Evolutionary conservation across 2,888 invertebrate genomes (phyloP).

Genomic region (Macrosoma leucophasiata): DNA sequence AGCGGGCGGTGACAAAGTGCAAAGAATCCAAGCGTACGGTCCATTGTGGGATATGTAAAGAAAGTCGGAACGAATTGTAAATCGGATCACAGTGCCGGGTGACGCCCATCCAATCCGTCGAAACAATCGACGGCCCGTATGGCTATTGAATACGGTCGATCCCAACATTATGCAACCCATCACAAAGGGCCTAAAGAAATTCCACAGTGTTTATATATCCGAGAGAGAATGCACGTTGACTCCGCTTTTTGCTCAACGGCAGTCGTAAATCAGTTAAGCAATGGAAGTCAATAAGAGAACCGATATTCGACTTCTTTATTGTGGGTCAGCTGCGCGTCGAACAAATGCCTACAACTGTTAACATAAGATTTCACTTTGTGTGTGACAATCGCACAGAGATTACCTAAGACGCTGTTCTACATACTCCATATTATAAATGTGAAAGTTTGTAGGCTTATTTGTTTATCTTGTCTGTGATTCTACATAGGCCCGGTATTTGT

Average conservation of each 20-base stretch:
- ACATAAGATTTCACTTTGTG: no score
- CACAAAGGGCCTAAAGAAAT: slow-evolving; percentile 67
- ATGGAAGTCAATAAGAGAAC: slow-evolving; percentile 44
- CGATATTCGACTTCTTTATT: slow-evolving; percentile 36
- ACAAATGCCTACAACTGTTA: slow-evolving; percentile 16
- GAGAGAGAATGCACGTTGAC: slow-evolving; percentile 49
- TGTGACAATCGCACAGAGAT: no score
- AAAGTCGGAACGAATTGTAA: slow-evolving; percentile 70
- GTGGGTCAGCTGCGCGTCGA: slow-evolving; percentile 39
- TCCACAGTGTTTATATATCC: slow-evolving; percentile 47
- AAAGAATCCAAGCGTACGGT: slow-evolving; percentile 32
- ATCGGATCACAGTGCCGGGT: slow-evolving; percentile 57
- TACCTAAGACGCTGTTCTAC: no score
- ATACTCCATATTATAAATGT: no score
- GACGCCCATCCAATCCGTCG: slow-evolving; percentile 58
- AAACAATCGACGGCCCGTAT: slow-evolving; percentile 60
- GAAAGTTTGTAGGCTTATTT: no score
- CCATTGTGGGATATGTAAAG: slow-evolving; percentile 53
- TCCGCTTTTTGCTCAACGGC: slow-evolving; percentile 42
- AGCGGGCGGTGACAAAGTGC: slow-evolving; percentile 44
- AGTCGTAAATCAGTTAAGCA: slow-evolving; percentile 61
- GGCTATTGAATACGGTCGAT: slow-evolving; percentile 48
- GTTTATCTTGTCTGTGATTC: no score
- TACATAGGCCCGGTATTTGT: no score
- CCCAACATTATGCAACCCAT: slow-evolving; percentile 60